phyloP scores from a whole-genome alignment of 2,888 invertebrate species.

The Chaitophorus viminalis region DNA sequence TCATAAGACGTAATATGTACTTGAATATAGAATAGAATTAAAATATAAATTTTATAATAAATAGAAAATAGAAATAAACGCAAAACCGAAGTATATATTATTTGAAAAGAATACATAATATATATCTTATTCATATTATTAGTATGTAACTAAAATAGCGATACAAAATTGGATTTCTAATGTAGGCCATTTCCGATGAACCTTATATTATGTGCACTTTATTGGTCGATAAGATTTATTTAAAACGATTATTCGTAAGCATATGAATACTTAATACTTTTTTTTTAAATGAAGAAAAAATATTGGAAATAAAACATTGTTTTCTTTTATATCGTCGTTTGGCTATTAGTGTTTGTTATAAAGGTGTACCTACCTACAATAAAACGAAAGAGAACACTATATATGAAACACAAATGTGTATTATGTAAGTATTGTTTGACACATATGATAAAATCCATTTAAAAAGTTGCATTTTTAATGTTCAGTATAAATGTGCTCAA shows the following conservation, averaged over 20 bases:
- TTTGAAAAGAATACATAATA: background rate
- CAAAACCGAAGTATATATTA: no score
- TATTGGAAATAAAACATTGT: constrained; percentile 17
- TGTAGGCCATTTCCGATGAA: background rate
- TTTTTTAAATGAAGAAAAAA: constrained; percentile 18
- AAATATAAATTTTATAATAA: no score
- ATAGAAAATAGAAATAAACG: no score
- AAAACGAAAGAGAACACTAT: constrained; percentile 3
- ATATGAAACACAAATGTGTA: background rate
- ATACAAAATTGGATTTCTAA: background rate
- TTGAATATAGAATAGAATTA: no score
- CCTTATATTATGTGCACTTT: background rate
- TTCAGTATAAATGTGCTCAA: background rate
- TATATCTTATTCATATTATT: no score
- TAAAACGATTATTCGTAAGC: constrained; percentile 27
- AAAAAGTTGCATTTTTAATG: constrained; percentile 47
- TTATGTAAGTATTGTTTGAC: constrained; percentile 10
- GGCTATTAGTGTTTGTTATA: constrained; percentile 28
- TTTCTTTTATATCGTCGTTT: constrained; percentile 46
- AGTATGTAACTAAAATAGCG: background rate
- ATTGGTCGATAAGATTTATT: constrained; percentile 19
- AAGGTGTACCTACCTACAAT: constrained; percentile 17
- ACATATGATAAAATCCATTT: constrained; percentile 18
- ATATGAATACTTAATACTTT: background rate
- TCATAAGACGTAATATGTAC: no score